Evolutionary conservation across 2,888 invertebrate genomes (phyloP).

Genomic region (Lottia gigantea): DNA sequence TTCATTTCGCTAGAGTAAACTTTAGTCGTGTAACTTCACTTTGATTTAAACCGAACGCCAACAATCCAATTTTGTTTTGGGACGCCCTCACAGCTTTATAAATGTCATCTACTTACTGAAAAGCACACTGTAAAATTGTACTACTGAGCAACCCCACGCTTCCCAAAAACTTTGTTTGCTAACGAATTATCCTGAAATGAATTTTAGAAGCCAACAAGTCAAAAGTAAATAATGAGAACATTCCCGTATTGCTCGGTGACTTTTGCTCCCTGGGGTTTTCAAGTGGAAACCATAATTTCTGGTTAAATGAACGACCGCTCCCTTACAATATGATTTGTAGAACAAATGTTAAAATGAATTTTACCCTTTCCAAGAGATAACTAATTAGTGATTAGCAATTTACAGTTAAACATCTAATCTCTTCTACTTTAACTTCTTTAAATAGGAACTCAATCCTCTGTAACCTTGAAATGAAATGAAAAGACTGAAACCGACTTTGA

Average conservation of each 20-base stretch:
- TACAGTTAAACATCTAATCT: conserved; percentile 10
- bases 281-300: conserved; percentile 16
- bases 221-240: conserved; percentile 16
- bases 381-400: background rate
- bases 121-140: conserved; percentile 11
- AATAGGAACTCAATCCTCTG: too few relatives aligned
- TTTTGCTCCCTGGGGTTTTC: conserved; percentile 18
- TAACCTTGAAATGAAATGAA: too few relatives aligned
- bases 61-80: conserved; percentile 6
- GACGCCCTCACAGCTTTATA: conserved; percentile 11
- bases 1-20: background rate
- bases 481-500: too few relatives aligned
- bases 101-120: background rate
- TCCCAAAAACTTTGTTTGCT: conserved; percentile 9
- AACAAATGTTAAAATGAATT: background rate
- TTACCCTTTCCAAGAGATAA: background rate
- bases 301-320: conserved; percentile 17
- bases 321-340: conserved; percentile 1
- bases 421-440: background rate
- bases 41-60: background rate
- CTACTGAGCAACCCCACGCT: conserved; percentile 8
- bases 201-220: conserved; percentile 24
- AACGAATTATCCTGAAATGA: conserved; percentile 18
- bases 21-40: conserved; percentile 8
- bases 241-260: conserved; percentile 14